Evolutionary conservation across 2,888 invertebrate genomes (phyloP).

Genomic region (Horisme vitalbata): DNA sequence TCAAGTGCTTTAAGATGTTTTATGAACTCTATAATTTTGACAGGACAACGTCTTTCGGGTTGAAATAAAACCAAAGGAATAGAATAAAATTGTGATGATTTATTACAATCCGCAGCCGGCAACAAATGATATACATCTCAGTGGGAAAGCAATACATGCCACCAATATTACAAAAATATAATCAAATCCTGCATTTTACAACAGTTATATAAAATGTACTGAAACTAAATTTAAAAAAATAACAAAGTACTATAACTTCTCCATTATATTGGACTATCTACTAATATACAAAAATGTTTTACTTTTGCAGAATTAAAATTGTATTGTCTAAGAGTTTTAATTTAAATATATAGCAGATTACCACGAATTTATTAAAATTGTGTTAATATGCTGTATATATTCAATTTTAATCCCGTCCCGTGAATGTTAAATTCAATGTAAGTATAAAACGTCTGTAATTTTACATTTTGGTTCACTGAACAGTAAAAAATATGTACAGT

Average conservation of each 20-base stretch:
- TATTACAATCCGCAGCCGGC: constrained; percentile 73
- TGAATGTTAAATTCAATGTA: too few species aligned
- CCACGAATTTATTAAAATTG: too few species aligned
- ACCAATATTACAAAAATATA: constrained; percentile 17
- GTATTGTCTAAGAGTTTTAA: too few species aligned
- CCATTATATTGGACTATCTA: background rate
- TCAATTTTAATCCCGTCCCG: too few species aligned
- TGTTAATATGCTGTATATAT: too few species aligned
- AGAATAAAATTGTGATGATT: constrained; percentile 76
- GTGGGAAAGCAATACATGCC: constrained; percentile 31
- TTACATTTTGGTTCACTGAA: constrained; percentile 5
- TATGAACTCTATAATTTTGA: too few species aligned
- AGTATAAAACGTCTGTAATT: constrained; percentile 4
- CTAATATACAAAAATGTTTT: too few species aligned
- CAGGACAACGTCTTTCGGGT: too few species aligned
- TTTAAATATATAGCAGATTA: too few species aligned
- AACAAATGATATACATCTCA: constrained; percentile 52
- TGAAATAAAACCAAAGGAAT: constrained; percentile 42
- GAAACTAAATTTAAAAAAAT: background rate
- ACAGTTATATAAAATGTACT: constrained; percentile 5
- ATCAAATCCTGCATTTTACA: constrained; percentile 18
- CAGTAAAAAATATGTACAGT: constrained; percentile 56
- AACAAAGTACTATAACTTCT: background rate
- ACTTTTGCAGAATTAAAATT: too few species aligned
- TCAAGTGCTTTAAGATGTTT: too few species aligned